A percentile compares a stretch with the other conserved stretches of the same genome.
Conservation (phyloP, 2,113 vertebrate genomes). For the Phaethon lepturus region DNA sequence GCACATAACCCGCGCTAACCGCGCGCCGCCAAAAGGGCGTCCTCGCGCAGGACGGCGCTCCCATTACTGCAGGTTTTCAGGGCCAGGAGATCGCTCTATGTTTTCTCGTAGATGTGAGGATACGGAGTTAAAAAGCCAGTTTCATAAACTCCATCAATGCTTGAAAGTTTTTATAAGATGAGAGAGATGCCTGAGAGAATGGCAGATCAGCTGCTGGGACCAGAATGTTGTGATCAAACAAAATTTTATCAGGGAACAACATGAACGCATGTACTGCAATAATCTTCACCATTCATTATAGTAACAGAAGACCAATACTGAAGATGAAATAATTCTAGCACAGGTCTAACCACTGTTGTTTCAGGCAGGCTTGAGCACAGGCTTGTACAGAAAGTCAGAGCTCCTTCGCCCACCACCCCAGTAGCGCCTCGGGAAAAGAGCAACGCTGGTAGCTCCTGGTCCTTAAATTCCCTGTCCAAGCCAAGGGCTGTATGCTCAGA, state of each 20-base stretch:
- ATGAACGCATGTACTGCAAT: background rate
- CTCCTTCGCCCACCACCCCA: background rate
- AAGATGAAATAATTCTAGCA: background rate
- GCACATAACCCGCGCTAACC: background rate
- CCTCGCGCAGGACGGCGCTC: background rate
- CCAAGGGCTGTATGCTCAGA: fast-evolving
- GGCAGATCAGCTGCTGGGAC: background rate
- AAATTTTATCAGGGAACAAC: background rate
- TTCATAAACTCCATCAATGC: background rate
- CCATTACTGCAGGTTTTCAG: background rate
- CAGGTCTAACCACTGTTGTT: background rate
- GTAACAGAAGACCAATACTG: fast-evolving
- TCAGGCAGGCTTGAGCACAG: background rate
- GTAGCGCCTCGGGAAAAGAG: background rate
- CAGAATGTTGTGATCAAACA: background rate
- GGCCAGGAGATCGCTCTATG: background rate
- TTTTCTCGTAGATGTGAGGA: background rate
- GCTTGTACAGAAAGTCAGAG: background rate
- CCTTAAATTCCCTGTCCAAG: background rate
- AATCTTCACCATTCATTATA: background rate
- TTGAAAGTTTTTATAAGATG: background rate
- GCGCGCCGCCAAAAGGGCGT: background rate
- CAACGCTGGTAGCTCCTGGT: fast-evolving
- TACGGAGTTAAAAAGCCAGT: background rate
- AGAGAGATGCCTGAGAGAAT: background rate